phyloP scores from a whole-genome alignment of 2,888 invertebrate genomes.

The Periphyllus acericola region DNA sequence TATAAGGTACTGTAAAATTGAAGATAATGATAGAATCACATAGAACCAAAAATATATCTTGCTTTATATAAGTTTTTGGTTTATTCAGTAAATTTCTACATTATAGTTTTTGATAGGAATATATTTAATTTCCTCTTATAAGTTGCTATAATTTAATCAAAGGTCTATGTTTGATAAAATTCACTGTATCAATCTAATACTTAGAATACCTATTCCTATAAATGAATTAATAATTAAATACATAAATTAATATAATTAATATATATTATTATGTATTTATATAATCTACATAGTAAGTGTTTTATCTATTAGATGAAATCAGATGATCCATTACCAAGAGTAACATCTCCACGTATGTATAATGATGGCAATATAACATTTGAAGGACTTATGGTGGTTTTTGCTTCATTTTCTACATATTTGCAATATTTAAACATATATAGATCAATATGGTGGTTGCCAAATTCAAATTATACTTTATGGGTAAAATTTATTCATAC shows the following conservation, averaged over 20 bases:
- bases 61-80: too few relatives aligned
- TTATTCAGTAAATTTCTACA: too few relatives aligned
- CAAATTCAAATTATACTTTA: slow-evolving; percentile 77
- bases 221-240: neutral
- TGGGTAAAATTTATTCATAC: slow-evolving; percentile 42
- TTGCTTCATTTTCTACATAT: slow-evolving; percentile 80
- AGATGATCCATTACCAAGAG: slow-evolving; percentile 54
- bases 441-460: slow-evolving; percentile 96
- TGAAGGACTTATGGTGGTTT: slow-evolving; percentile 85
- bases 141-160: too few relatives aligned
- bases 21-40: too few relatives aligned
- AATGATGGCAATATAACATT: slow-evolving; percentile 72
- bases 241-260: neutral
- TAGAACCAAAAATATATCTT: too few relatives aligned
- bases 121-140: too few relatives aligned
- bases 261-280: too few relatives aligned
- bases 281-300: neutral
- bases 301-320: slow-evolving; percentile 48
- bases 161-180: too few relatives aligned
- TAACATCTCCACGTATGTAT: slow-evolving; percentile 53
- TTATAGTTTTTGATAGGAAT: too few relatives aligned
- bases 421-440: slow-evolving; percentile 95
- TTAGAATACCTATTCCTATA: neutral
- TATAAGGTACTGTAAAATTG: too few relatives aligned
- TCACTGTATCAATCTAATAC: too few relatives aligned